Evolutionary conservation across 2,888 invertebrate genomes (phyloP).

Genomic region (Drosophila merina): DNA sequence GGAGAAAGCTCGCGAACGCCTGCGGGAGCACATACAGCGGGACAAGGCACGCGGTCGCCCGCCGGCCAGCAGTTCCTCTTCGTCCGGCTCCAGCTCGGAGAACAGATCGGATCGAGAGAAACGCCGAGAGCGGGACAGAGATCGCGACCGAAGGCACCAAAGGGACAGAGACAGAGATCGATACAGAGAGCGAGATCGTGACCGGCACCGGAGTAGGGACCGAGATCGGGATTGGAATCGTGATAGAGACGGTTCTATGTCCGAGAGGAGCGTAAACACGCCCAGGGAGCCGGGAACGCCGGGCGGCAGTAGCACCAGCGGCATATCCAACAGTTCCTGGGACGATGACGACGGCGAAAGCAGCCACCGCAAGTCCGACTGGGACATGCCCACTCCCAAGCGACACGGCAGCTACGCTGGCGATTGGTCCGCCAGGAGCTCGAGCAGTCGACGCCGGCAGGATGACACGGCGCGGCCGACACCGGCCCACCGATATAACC

Average conservation of each 20-base stretch:
- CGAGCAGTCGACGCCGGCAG: slow-evolving; percentile 84
- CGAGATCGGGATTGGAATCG: slow-evolving; percentile 56
- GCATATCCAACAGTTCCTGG: slow-evolving; percentile 85
- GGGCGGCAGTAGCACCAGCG: slow-evolving; percentile 87
- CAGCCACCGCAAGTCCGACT: slow-evolving; percentile 87
- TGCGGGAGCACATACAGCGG: slow-evolving; percentile 87
- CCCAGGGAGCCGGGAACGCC: slow-evolving; percentile 93
- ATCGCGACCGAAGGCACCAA: slow-evolving; percentile 58
- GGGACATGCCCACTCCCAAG: slow-evolving; percentile 96
- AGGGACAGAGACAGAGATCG: slow-evolving; percentile 73
- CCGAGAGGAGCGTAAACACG: slow-evolving; percentile 84
- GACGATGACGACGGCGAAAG: slow-evolving; percentile 87
- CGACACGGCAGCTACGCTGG: slow-evolving; percentile 69
- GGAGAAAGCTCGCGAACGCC: slow-evolving; percentile 87
- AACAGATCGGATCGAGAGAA: slow-evolving; percentile 17
- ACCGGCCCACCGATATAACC: slow-evolving; percentile 92
- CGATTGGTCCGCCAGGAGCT: slow-evolving; percentile 80
- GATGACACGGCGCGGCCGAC: slow-evolving; percentile 92
- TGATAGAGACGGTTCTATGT: slow-evolving; percentile 69
- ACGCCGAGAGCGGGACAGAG: slow-evolving; percentile 64
- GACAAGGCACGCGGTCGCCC: slow-evolving; percentile 69
- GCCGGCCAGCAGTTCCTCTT: slow-evolving; percentile 2
- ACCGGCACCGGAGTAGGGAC: slow-evolving; percentile 54
- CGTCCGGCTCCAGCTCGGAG: slow-evolving; percentile 12
- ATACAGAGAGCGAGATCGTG: slow-evolving; percentile 61